Percentiles rank a stretch among this genome's conserved stretches.
Evolutionary conservation across 2,888 invertebrate species (phyloP).

Genomic region (Idaea aversata): DNA sequence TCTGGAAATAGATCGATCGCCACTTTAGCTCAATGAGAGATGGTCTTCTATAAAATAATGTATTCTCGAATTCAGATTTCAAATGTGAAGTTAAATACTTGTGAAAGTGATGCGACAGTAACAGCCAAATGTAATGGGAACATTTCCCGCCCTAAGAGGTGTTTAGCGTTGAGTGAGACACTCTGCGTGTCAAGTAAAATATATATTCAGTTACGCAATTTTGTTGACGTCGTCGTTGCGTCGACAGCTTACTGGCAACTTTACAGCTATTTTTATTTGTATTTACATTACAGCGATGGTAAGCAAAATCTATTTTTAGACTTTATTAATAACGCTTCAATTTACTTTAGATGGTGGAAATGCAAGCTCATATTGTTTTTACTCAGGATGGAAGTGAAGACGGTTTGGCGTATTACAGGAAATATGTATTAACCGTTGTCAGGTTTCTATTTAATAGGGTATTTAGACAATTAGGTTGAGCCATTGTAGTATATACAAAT

Average conservation of each 20-base stretch:
- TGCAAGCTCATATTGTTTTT: neutral
- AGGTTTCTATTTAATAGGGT: neutral
- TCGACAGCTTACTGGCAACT: constrained; percentile 4
- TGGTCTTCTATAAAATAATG: neutral
- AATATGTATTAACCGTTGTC: neutral
- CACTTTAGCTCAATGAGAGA: neutral
- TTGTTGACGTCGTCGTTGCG: neutral
- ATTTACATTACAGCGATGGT: constrained; percentile 5
- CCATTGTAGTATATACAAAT: neutral
- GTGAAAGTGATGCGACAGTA: neutral
- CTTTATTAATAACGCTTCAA: constrained; percentile 3
- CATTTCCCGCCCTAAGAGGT: neutral
- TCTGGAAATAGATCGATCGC: too few species aligned
- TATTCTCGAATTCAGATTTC: neutral
- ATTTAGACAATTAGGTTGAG: neutral
- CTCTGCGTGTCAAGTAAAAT: neutral
- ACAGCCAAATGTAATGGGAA: neutral
- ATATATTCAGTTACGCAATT: neutral
- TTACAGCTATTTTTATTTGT: constrained; percentile 13
- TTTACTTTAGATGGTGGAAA: neutral
- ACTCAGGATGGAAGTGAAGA: neutral
- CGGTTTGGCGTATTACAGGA: neutral
- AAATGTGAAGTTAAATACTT: neutral
- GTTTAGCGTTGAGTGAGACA: neutral
- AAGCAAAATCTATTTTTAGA: constrained; percentile 1